phyloP scores from a whole-genome alignment of 1,140 invertebrate species.

The Frieseomelitta varia region DNA sequence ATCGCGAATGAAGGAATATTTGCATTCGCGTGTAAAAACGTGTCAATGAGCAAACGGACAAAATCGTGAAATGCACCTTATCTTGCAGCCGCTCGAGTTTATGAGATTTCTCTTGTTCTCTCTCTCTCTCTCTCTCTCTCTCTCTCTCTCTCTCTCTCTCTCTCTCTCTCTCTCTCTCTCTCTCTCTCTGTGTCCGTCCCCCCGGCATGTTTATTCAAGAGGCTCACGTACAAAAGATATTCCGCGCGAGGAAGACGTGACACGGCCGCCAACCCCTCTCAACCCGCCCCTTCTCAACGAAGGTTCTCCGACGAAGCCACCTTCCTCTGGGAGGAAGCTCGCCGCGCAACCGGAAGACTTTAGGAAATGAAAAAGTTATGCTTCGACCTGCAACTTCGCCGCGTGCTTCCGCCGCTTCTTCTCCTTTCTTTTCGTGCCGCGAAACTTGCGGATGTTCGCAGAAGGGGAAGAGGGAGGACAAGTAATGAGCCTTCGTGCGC shows the following conservation, averaged over 20 bases:
- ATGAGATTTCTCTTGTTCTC: constrained; percentile 31
- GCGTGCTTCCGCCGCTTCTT: constrained; percentile 56
- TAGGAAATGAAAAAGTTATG: constrained; percentile 81
- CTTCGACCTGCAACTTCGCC: constrained; percentile 61
- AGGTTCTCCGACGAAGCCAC: constrained; percentile 31
- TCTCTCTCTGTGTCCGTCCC: constrained; percentile 56
- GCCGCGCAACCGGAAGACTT: constrained; percentile 72
- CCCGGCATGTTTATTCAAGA: constrained; percentile 81
- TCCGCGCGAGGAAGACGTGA: constrained; percentile 75
- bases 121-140: constrained; percentile 51
- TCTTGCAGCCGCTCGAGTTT: too few relatives aligned
- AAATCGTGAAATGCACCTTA: too few relatives aligned
- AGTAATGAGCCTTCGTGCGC: constrained; percentile 41
- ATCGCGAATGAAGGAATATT: too few relatives aligned
- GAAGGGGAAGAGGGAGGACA: neutral
- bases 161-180: constrained; percentile 47
- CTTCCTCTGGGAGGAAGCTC: constrained; percentile 52
- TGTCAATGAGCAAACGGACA: too few relatives aligned
- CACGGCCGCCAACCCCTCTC: constrained; percentile 34
- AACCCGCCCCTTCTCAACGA: too few relatives aligned
- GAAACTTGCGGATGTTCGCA: constrained; percentile 35
- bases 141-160: constrained; percentile 52
- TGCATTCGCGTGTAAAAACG: too few relatives aligned
- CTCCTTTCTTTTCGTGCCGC: constrained; percentile 37
- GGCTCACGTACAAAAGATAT: constrained; percentile 80